phyloP scores from a whole-genome alignment of 2,113 vertebrate genomes.

The Tonatia bakeri region DNA sequence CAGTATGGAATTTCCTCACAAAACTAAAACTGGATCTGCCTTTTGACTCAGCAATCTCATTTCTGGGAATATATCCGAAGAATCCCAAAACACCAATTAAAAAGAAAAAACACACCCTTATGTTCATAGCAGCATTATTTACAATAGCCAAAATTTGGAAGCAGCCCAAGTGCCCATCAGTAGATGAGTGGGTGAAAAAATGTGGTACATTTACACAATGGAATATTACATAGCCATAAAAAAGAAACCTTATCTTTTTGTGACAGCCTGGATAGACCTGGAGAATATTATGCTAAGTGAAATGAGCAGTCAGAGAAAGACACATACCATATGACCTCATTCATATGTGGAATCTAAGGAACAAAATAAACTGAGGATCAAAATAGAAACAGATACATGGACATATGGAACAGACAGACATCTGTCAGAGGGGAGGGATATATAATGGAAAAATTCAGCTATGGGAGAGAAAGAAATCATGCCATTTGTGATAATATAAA shows the following conservation, averaged over 20 bases:
- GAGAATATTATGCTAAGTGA: background rate
- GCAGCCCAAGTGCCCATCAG: background rate
- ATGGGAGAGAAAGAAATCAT: background rate
- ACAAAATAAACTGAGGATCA: background rate
- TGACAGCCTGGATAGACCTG: too few relatives aligned
- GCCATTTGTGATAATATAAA: background rate
- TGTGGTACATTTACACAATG: background rate
- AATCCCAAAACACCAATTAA: background rate
- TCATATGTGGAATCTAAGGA: background rate
- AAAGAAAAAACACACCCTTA: background rate
- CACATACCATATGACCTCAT: background rate
- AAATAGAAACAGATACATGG: background rate
- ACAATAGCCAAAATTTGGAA: background rate
- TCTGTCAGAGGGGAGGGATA: background rate
- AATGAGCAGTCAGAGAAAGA: background rate
- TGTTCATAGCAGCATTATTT: background rate
- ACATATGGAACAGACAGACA: background rate
- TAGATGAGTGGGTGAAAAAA: background rate
- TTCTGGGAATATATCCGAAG: background rate
- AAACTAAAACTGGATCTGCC: too few relatives aligned
- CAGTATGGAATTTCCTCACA: too few relatives aligned
- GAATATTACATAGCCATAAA: background rate
- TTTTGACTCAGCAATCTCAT: too few relatives aligned
- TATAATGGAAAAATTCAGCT: background rate
- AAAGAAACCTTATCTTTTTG: background rate